Evolutionary conservation across 2,888 invertebrate species (phyloP), one percentile per base, ranked within the genome.

Genomic region (Lordiphosa andalusiaca): DNA sequence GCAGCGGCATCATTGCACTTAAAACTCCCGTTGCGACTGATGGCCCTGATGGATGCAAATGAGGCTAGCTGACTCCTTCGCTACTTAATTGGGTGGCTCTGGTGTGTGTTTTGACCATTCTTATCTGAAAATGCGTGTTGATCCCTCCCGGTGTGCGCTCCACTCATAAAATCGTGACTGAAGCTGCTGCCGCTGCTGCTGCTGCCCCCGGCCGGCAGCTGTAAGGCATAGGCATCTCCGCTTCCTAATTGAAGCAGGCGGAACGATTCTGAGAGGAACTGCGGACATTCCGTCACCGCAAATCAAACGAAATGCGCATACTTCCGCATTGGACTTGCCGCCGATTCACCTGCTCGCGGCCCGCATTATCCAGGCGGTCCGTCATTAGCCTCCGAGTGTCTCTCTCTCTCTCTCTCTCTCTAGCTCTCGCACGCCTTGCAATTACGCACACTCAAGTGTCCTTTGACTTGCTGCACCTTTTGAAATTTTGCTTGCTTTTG

Each of bases 81-180:
- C 54, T 50, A 77, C 76, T 84, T 86, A 86, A 84, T 85, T 84
- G 86, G 86, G 69, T 69, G 65, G 16, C 68, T 78, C 78, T 71
- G 77, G 25, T 25, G 77, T 78, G 77, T 82, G 77, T 85, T 84
- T 81, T 80, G 85, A 77, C 9, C 84, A 81, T 75, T 77, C 73
- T 75, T 71, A 77, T 85, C 82, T 75, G 75, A 41, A 41, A 49
- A 57, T 56, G 56, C 51, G 66, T 52, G 52, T 60, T 48, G 62
- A 62, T 55, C 55, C 56, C 67, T 69, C 55, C 66, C 53, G 69
- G 57, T 37, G 56, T 49, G 42, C 10, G 42, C 10, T 44, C 16
- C 39, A 9, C 44, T 3, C 33, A 16, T 33, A 42, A 42, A 42
- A 42, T 42, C 42, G 13, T 30, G 30, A 30, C 30, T 30, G 21